These are phyloP conservation scores for Dryobates pubescens DNA, from an alignment of 2,797 vertebrate species.

Conservation along the genomic window DNA sequence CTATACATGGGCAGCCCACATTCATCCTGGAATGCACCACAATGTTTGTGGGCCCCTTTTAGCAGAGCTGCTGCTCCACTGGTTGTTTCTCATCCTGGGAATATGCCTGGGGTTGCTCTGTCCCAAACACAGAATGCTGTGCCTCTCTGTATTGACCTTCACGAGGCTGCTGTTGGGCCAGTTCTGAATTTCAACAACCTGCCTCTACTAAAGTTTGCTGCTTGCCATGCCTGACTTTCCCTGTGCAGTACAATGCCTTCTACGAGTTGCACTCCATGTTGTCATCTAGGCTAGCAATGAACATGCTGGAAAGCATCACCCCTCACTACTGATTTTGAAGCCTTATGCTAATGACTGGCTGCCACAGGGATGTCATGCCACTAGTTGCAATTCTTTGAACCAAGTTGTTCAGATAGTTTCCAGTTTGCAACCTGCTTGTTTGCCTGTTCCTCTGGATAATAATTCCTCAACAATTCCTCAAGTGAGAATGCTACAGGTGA, in stretches of 20 bases:
- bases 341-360: neutral
- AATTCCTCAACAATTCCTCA: neutral
- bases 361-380: neutral
- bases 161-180: fast-evolving
- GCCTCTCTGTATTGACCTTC: neutral
- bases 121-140: neutral
- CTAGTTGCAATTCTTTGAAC: neutral
- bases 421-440: neutral
- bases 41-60: neutral
- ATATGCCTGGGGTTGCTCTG: neutral
- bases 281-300: neutral
- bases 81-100: neutral
- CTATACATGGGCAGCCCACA: fast-evolving
- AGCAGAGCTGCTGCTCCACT: fast-evolving
- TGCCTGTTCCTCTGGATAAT: neutral
- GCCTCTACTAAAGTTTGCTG: neutral
- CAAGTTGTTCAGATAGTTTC: neutral
- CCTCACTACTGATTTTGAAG: neutral
- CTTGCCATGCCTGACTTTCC: neutral
- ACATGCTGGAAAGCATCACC: neutral
- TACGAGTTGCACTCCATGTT: neutral
- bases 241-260: fast-evolving
- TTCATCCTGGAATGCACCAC: neutral
- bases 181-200: neutral
- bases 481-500: neutral